Base-by-base conservation (phyloP, 2,888 invertebrate species). In the Diaprepes abbreviatus region DNA sequence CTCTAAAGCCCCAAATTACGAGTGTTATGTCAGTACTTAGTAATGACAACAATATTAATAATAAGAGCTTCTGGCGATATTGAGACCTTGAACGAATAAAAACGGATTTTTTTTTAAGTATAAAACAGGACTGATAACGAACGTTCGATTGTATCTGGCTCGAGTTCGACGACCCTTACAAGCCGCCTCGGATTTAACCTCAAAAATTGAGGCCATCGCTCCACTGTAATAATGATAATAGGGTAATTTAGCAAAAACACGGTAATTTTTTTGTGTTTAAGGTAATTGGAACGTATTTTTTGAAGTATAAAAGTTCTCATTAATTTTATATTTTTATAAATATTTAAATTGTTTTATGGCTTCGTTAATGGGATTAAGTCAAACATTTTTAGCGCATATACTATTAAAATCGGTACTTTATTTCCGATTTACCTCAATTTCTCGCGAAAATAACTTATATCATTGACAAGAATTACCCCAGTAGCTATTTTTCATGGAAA, bases 181-280 rank as follows among this genome's bases (percentile, higher is more conserved):
- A 40, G 55, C 70, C 65, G 71, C 74, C 84, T 85, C 86, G 70
- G 85, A 84, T 87, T 87, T 89, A 89, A 89, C 89, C 89, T 89
- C 89, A 89, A 89, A 89, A 89, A 89, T 83, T 89, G 89, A 89
- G 89, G 89, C 67, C 72, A 72, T 89, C 89, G 88, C 87, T 78
- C 69, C 52, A 64, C 40, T 69, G 63, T 58, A 36, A 45, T 40
- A 14, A 31, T 43, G 21, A 1, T 36, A 60, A 17, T 70, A 52
- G 70, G 24, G 54, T 65, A 17, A n/a, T 55, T 55, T 48, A 65
- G 70, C 65, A 38, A 12, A 14, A 10, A n/a, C 17, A 31, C 54
- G 28, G 5, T 54, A 54, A 3, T 33, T 48, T 21, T 40, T 3
- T 24, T 5, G n/a, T 4, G n/a, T 35, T 35, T 35, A 24, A 24